A percentile compares a stretch with the other conserved stretches of the same genome.
These are phyloP conservation scores for Enteromius mattozi DNA, from an alignment of 2,797 vertebrate genomes.

Conservation along the genomic window DNA sequence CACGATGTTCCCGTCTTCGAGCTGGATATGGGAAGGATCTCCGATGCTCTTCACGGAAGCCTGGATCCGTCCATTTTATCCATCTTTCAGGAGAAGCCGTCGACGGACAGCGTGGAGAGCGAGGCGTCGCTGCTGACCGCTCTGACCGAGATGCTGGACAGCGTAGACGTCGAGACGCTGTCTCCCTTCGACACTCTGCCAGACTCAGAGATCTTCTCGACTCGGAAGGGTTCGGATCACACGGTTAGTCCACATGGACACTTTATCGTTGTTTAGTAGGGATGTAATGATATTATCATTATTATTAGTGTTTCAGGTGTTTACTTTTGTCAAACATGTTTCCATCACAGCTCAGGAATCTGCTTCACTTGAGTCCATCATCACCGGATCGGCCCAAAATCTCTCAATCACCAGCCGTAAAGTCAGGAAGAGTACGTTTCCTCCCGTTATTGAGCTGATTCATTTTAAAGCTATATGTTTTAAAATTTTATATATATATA, in stretches of 20 bases:
- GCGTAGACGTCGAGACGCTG: slow-evolving; percentile 87
- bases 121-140: slow-evolving; percentile 88
- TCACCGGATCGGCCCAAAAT: not conserved
- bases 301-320: too few relatives aligned
- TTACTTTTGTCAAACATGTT: not conserved
- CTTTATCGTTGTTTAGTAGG: not conserved
- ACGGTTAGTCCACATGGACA: slow-evolving; percentile 17
- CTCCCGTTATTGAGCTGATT: not conserved
- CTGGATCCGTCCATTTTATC: slow-evolving; percentile 92
- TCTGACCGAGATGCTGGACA: slow-evolving; percentile 92
- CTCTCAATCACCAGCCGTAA: not conserved
- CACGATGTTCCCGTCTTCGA: slow-evolving; percentile 63
- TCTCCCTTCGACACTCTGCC: slow-evolving; percentile 93
- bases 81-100: slow-evolving; percentile 86
- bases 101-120: slow-evolving; percentile 75
- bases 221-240: slow-evolving; percentile 65
- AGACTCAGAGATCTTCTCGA: slow-evolving; percentile 82
- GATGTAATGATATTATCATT: too few relatives aligned
- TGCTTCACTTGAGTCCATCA: slow-evolving; percentile 1
- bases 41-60: slow-evolving; percentile 81
- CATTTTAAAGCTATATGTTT: too few relatives aligned
- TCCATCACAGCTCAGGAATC: slow-evolving; percentile 38
- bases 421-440: slow-evolving; percentile 28
- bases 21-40: slow-evolving; percentile 76
- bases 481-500: too few relatives aligned